Percentiles rank a stretch among this genome's conserved stretches.
These are phyloP conservation scores for Adrianichthys oophorus DNA, from an alignment of 2,797 vertebrate species.

Conservation along the genomic window DNA sequence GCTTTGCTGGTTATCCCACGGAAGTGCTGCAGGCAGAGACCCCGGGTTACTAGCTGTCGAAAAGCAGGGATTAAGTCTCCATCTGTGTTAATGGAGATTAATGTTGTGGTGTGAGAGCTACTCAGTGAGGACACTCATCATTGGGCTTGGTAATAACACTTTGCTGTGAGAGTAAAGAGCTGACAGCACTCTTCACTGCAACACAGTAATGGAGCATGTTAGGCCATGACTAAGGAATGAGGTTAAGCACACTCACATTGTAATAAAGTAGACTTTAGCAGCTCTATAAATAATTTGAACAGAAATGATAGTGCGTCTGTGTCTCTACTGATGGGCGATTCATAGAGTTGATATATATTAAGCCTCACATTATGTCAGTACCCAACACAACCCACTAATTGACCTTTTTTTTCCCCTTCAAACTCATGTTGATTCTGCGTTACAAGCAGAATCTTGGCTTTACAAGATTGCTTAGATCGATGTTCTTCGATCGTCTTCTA, in stretches of 20 bases:
- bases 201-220: background rate
- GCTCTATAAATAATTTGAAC: conserved; percentile 37
- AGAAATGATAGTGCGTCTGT: conserved; percentile 7
- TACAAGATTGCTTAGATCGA: conserved; percentile 4
- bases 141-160: conserved; percentile 28
- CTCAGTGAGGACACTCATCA: conserved; percentile 35
- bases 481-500: background rate
- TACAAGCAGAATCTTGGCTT: background rate
- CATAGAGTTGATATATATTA: conserved; percentile 16
- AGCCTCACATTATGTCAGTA: conserved; percentile 8
- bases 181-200: background rate
- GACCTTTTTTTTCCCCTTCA: background rate
- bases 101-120: conserved; percentile 53
- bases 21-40: background rate
- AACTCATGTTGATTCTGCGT: background rate
- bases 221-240: conserved; percentile 1
- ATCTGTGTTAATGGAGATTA: conserved; percentile 72
- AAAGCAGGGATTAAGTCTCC: conserved; percentile 59
- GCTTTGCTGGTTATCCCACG: background rate
- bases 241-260: conserved; percentile 6
- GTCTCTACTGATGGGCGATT: conserved; percentile 14
- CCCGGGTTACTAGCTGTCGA: conserved; percentile 28
- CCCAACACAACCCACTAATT: conserved; percentile 7
- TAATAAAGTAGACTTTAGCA: conserved; percentile 10
- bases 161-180: conserved; percentile 6